Base-by-base conservation (phyloP, 2,888 invertebrate genomes). In the Melanostoma mellinum region DNA sequence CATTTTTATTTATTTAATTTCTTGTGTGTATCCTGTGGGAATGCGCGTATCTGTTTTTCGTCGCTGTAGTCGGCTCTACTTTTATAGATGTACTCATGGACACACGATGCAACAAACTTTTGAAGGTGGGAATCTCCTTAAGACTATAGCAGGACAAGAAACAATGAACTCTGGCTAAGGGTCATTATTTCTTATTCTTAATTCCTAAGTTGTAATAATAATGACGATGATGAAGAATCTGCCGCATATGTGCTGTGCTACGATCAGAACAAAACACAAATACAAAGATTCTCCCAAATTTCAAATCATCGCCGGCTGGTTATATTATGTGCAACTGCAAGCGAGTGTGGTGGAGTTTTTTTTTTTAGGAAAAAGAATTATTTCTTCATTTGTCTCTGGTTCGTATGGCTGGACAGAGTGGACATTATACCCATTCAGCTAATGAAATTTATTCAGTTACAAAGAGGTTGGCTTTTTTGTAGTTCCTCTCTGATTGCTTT, bases 391-490 rank as follows among this genome's bases (percentile, higher is more conserved):
- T 82, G 73, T 78, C 67, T 81, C 77, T 38, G 53, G 48, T 48
- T 53, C 36, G 33, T 42, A 48, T 42, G 60, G 6, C 6, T 40
- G 75, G 74, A 71, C 55, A 42, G 35, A 36, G 9, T 65, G 61
- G 38, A 63, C 38, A 63, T 50, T 63, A 63, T 63, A 50, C 63
- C 38, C 63, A 38, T 67, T 40, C 32, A 52, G 10, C 10, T 78
- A 82, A 74, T 69, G 40, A 78, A 78, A 82, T 82, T 82, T 82
- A 82, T 82, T 78, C 82, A 82, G 73, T 82, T 69, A 48, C 73
- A 74, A 58, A 42, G 53, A 50, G 68, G 42, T 48, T 55, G 48
- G n/a, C 46, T 10, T 50, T 55, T 71, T 71, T 77, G 20, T 33
- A n/a, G 40, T 60, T 55, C 8, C 38, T 73, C 58, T 50, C 44